Conservation (phyloP, 2,888 invertebrate species). For the Eristalis arbustorum region DNA sequence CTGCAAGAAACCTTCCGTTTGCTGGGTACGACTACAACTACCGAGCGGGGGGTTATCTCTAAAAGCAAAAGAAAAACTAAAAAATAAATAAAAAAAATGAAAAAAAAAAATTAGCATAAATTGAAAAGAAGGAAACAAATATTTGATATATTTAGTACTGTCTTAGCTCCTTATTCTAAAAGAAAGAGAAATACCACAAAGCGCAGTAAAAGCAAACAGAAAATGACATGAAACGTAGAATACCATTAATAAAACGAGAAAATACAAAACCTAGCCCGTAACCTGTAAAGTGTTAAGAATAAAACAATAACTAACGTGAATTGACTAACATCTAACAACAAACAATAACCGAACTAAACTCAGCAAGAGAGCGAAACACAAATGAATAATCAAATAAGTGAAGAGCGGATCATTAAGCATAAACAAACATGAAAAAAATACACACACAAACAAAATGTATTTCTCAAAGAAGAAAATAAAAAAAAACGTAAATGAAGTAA, state of each 20-base stretch:
- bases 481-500: slow-evolving; percentile 45
- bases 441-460: slow-evolving; percentile 9
- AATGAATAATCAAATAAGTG: slow-evolving; percentile 24
- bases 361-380: slow-evolving; percentile 32
- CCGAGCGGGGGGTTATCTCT: slow-evolving; percentile 63
- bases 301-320: slow-evolving; percentile 59
- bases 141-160: slow-evolving; percentile 69
- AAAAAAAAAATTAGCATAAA: slow-evolving; percentile 63
- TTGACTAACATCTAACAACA: slow-evolving; percentile 58
- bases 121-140: slow-evolving; percentile 43
- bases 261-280: slow-evolving; percentile 28
- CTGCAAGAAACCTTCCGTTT: slow-evolving; percentile 66
- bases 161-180: slow-evolving; percentile 60
- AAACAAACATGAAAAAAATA: slow-evolving; percentile 17
- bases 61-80: slow-evolving; percentile 23
- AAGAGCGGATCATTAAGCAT: slow-evolving; percentile 12
- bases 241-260: slow-evolving; percentile 42
- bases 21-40: slow-evolving; percentile 65
- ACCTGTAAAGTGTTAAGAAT: slow-evolving; percentile 46
- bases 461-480: slow-evolving; percentile 59
- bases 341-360: slow-evolving; percentile 54
- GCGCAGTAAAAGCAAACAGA: slow-evolving; percentile 38
- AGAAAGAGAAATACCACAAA: slow-evolving; percentile 13
- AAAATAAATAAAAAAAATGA: background rate
- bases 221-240: slow-evolving; percentile 65